These are phyloP conservation scores for Caenorhabditis drosophilae DNA, from an alignment of 2,888 invertebrate species.

Conservation along the genomic window DNA sequence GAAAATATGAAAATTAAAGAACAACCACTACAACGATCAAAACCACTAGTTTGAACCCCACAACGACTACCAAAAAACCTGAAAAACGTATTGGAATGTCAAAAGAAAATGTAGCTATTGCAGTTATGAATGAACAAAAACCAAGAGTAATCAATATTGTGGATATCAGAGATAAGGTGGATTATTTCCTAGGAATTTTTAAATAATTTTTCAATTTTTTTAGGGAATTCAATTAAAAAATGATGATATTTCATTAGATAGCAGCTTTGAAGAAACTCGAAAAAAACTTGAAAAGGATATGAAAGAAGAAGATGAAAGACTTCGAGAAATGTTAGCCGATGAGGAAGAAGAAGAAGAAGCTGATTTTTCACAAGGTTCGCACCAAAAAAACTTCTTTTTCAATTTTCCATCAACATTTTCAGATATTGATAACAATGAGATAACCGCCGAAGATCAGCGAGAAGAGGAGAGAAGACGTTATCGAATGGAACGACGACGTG, in stretches of 20 bases:
- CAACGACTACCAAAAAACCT: slow-evolving; percentile 11
- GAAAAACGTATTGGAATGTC: slow-evolving; percentile 4
- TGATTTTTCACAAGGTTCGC: background rate
- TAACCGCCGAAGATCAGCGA: slow-evolving; percentile 33
- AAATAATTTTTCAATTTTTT: background rate
- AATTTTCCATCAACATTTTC: too few relatives aligned
- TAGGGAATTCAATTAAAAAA: background rate
- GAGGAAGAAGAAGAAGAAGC: slow-evolving; percentile 37
- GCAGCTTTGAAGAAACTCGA: slow-evolving; percentile 42
- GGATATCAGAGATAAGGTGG: slow-evolving; percentile 27
- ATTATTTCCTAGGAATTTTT: background rate
- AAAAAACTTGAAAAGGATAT: slow-evolving; percentile 41
- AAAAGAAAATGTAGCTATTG: background rate
- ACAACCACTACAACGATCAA: slow-evolving; percentile 16
- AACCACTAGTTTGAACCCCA: slow-evolving; percentile 2
- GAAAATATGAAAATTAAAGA: too few relatives aligned
- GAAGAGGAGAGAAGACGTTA: slow-evolving; percentile 27
- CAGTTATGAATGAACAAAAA: background rate
- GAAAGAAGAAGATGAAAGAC: slow-evolving; percentile 44
- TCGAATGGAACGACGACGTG: slow-evolving; percentile 34
- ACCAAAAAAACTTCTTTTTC: too few relatives aligned
- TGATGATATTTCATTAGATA: slow-evolving; percentile 36
- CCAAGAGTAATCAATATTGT: slow-evolving; percentile 23
- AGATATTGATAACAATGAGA: slow-evolving; percentile 13
- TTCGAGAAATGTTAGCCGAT: slow-evolving; percentile 41